phyloP scores from a whole-genome alignment of 2,888 invertebrate species.

The Callyntrura guangdongensis region DNA sequence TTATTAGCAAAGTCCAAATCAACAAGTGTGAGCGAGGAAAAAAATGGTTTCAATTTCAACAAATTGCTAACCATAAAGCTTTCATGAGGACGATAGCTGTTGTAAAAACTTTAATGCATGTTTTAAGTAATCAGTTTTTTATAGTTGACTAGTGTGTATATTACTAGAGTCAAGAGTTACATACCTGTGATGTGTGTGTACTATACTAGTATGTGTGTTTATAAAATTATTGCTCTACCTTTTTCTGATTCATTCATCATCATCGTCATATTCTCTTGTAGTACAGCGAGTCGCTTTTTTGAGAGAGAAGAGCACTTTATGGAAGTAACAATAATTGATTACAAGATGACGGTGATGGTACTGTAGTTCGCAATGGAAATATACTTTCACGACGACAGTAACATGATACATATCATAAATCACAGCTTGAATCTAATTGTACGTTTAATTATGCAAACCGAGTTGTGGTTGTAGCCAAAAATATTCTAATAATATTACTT shows the following conservation, averaged over 20 bases:
- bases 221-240: background rate
- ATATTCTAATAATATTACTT: too few species aligned
- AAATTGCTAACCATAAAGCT: conserved; percentile 5
- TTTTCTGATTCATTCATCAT: conserved; percentile 8
- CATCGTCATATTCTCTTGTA: too few species aligned
- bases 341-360: background rate
- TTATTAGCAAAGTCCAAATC: background rate
- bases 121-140: background rate
- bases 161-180: too few species aligned
- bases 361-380: background rate
- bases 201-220: background rate
- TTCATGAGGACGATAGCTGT: background rate
- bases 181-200: too few species aligned
- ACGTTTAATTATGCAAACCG: conserved; percentile 75
- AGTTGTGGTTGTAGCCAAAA: conserved; percentile 64
- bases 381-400: conserved; percentile 59
- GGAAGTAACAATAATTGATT: conserved; percentile 19
- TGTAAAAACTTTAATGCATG: conserved; percentile 5
- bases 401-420: conserved; percentile 70
- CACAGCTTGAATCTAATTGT: conserved; percentile 76
- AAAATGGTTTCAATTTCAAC: conserved; percentile 6
- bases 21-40: background rate
- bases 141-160: too few species aligned
- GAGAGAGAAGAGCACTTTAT: conserved; percentile 17
- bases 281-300: too few species aligned